Evolutionary conservation across 1,140 invertebrate species (phyloP).

Genomic region (Drosophila virilis): DNA sequence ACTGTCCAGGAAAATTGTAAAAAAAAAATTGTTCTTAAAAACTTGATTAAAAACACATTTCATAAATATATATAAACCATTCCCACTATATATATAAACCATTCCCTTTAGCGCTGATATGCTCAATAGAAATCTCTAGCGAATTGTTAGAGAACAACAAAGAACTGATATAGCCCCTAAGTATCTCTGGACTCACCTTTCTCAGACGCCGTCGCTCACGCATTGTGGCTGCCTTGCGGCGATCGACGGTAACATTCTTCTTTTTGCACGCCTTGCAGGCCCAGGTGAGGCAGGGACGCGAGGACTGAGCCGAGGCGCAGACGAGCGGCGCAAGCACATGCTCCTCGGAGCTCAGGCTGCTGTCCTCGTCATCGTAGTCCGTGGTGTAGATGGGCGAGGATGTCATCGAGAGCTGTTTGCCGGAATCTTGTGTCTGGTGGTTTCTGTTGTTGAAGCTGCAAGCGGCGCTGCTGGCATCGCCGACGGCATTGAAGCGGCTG

Average conservation of each 20-base stretch:
- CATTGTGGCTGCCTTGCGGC: constrained; percentile 98
- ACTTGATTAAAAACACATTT: too few relatives aligned
- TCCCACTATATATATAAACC: too few relatives aligned
- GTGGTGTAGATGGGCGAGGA: constrained; percentile 79
- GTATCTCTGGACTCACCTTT: constrained; percentile 87
- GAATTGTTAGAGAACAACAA: too few relatives aligned
- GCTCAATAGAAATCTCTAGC: too few relatives aligned
- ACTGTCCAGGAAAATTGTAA: too few relatives aligned
- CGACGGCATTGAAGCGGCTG: constrained; percentile 79
- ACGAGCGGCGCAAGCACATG: constrained; percentile 86
- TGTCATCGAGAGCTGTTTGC: constrained; percentile 61
- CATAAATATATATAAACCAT: too few relatives aligned
- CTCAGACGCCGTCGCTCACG: constrained; percentile 95
- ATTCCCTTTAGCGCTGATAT: too few relatives aligned
- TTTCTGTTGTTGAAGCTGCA: constrained; percentile 25
- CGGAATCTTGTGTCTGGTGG: constrained; percentile 35
- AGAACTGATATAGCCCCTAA: too few relatives aligned
- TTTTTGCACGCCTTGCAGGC: constrained; percentile 98
- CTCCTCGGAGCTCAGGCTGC: constrained; percentile 81
- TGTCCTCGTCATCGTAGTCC: constrained; percentile 81
- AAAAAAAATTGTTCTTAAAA: too few relatives aligned
- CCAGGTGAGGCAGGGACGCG: constrained; percentile 94
- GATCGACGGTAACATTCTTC: constrained; percentile 96
- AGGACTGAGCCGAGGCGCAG: constrained; percentile 85
- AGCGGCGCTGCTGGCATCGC: constrained; percentile 34